A percentile compares a stretch with the other conserved stretches of the same genome.
phyloP scores from a whole-genome alignment of 2,888 invertebrate species.

The Sminthurides aquaticus region DNA sequence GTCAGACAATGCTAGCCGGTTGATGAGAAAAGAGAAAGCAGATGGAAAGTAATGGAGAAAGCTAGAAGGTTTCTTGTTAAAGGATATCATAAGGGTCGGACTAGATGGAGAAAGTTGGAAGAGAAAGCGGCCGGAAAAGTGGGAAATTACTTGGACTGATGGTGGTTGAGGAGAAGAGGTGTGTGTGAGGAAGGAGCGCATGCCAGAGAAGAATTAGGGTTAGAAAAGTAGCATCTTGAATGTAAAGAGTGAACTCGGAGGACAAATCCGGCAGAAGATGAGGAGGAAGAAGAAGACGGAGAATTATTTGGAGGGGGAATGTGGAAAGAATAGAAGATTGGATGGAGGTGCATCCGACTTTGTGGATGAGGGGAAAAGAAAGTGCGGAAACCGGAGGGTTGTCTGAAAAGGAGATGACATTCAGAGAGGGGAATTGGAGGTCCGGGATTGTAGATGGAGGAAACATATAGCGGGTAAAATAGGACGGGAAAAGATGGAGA shows the following conservation, averaged over 20 bases:
- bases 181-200: not conserved
- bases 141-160: slow-evolving; percentile 39
- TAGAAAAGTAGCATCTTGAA: not conserved
- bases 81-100: too few species aligned
- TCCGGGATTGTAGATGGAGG: too few species aligned
- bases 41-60: too few species aligned
- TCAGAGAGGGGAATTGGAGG: not conserved
- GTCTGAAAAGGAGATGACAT: not conserved
- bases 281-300: not conserved
- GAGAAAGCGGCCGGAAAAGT: slow-evolving; percentile 17
- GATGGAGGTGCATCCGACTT: too few species aligned
- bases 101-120: not conserved
- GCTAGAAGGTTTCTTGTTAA: too few species aligned
- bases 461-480: too few species aligned
- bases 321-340: not conserved
- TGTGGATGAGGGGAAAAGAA: not conserved
- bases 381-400: not conserved
- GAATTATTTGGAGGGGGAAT: too few species aligned
- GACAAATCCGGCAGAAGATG: not conserved
- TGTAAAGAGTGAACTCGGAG: not conserved
- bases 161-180: slow-evolving; percentile 13
- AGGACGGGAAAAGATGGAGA: too few species aligned
- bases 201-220: not conserved
- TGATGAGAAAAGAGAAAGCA: too few species aligned
- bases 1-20: too few species aligned